These are phyloP conservation scores for Tokudaia muenninki DNA, from an alignment of 2,797 vertebrate genomes.

Conservation along the genomic window DNA sequence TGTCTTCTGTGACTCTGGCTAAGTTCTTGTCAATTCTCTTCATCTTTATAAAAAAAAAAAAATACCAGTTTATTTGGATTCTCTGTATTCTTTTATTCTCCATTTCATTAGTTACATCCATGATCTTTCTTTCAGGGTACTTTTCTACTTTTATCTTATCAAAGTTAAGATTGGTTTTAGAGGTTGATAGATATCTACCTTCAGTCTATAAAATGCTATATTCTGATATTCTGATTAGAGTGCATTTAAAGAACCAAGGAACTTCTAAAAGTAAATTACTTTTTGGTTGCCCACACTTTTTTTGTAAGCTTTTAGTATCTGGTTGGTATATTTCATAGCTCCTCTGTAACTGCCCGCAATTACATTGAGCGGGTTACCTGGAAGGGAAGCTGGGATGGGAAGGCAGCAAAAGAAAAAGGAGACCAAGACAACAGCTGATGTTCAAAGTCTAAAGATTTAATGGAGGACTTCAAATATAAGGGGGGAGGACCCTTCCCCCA, in stretches of 20 bases:
- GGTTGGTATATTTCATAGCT: neutral
- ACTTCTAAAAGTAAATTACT: neutral
- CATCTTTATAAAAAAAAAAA: neutral
- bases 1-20: neutral
- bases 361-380: too few species aligned
- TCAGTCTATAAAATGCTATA: neutral
- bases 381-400: too few species aligned
- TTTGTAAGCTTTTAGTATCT: neutral
- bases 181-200: neutral
- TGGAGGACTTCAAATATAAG: too few species aligned
- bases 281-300: neutral
- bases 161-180: constrained; percentile 19
- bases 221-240: constrained; percentile 12
- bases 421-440: too few species aligned
- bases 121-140: neutral
- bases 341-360: too few species aligned
- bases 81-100: neutral
- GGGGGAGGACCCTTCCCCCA: too few species aligned
- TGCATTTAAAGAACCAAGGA: constrained; percentile 11
- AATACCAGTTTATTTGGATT: neutral
- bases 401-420: too few species aligned
- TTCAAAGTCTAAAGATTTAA: too few species aligned
- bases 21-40: neutral
- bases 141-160: neutral
- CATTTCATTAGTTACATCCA: neutral